Base-by-base conservation (phyloP, 2,888 invertebrate species). In the Cosmorhoe ocellata region DNA sequence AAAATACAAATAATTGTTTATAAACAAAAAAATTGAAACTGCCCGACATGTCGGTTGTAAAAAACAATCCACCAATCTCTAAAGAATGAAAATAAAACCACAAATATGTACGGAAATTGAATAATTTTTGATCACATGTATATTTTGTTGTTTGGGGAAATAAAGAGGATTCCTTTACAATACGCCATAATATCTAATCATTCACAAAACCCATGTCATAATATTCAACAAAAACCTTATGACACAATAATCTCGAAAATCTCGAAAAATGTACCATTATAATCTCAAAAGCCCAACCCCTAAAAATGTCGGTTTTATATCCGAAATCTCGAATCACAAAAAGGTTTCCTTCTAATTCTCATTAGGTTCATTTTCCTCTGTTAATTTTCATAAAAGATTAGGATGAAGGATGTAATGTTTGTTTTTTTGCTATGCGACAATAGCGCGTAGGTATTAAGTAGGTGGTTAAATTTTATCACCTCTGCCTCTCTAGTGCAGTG, bases 381-480 rank as follows among this genome's bases (percentile, higher is more conserved):
- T 24, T 26, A 36, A 44, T 36, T 44, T 34, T 43, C 28, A 30
- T n/a, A 22, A n/a, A 32, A 32, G 9, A 24, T 44, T 14, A 34
- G 14, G 10, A 14, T 33, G 26, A 10, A 22, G 24, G 24, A 26
- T 42, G 26, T 31, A 10, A 32, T 41, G 18, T 18, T 18, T 18
- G 13, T 6, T 41, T 14, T 40, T 3, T 3, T 24, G 24, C 7
- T 24, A 24, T 10, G 32, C 12, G n/a, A 34, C 14, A 9, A 6
- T n/a, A 26, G 32, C 7, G 12, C 32, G 26, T 11, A 11, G 8
- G 13, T 12, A 12, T 12, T 8, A 26, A 8, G 24, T 13, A 5
- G 27, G 32, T 24, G 18, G 28, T 51, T 38, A 11, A 31, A 40
- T 44, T 48, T 48, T 24, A 44, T 31, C 36, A 37, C 39, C 30